Base-by-base conservation (phyloP, 1,140 invertebrate genomes). In the Drosophila carrolli region DNA sequence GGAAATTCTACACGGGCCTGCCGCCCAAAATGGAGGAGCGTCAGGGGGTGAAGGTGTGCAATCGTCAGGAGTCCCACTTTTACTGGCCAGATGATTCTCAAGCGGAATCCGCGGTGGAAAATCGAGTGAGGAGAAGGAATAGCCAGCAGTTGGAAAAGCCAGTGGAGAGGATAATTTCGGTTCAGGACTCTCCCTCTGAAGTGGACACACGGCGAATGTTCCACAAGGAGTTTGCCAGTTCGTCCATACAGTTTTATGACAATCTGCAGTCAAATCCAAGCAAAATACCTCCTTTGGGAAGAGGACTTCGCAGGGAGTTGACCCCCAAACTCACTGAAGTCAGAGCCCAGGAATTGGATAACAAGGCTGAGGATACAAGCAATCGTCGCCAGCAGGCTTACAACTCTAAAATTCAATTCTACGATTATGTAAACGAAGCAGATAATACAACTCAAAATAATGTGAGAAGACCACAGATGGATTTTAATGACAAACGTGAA, bases 11-110 rank as follows among this genome's bases (percentile, higher is more conserved):
- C 50, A 91, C 88, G 35, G 91, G 91, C 13, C 68, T 92, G 73
- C 91, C 91, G 63, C 90, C 91, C 55, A 82, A 90, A 29, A 92
- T 92, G 91, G 89, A 81, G 58, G 91, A 91, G 13, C 81, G 81
- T 14, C 72, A 60, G 32, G 48, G 41, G 27, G 75, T 51, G 27
- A 57, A 27, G 29, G 75, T 71, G 9, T 63, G 46, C 46, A 73
- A 92, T 62, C 90, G 91, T 6, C 75, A 90, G 61, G 81, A 91
- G 53, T 91, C 91, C 7, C 91, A 91, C 40, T 90, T 92, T 50
- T 92, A 90, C 54, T 92, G 91, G 91, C 91, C 91, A 0, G 91
- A 92, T 40, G 91, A 92, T 11, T 81, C 88, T 0, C 59, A 63
- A 4, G 67, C 72, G 11, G 90, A 91, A 5, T 84, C 84, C 9